These are phyloP conservation scores for Clivina fossor DNA, from an alignment of 2,888 invertebrate genomes.

Conservation along the genomic window DNA sequence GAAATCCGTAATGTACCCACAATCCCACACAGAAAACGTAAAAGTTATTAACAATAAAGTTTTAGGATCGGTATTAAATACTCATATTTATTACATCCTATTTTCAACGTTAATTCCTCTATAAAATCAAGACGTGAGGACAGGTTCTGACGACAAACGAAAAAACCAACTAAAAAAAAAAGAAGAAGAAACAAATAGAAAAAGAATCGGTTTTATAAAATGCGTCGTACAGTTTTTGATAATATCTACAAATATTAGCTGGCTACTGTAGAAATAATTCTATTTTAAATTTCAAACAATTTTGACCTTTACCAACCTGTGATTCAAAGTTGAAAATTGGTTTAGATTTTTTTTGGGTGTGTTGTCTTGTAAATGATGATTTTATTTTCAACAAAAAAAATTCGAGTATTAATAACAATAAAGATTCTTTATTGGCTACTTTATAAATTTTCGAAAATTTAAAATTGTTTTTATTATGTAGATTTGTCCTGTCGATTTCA, in stretches of 20 bases:
- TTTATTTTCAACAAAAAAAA: slow-evolving; percentile 4
- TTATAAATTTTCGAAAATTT: background rate
- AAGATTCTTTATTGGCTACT: background rate
- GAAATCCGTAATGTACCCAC: slow-evolving; percentile 13
- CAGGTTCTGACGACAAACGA: too few species aligned
- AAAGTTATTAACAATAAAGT: slow-evolving; percentile 29
- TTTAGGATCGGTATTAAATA: slow-evolving; percentile 29
- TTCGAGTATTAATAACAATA: slow-evolving; percentile 14
- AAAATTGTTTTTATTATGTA: background rate
- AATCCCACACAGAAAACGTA: slow-evolving; percentile 19
- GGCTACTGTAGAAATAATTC: slow-evolving; percentile 3
- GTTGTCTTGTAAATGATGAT: background rate
- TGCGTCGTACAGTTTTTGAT: slow-evolving; percentile 8
- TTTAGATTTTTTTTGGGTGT: background rate
- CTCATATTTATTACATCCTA: slow-evolving; percentile 24
- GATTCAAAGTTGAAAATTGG: background rate
- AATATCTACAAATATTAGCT: slow-evolving; percentile 11
- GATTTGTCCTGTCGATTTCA: slow-evolving; percentile 1
- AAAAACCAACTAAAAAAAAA: too few species aligned
- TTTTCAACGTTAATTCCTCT: slow-evolving; percentile 27
- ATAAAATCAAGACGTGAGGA: slow-evolving; percentile 27
- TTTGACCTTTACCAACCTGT: background rate
- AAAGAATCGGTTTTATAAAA: slow-evolving; percentile 1
- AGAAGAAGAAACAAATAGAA: too few species aligned
- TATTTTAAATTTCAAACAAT: background rate